These are phyloP conservation scores for Phrynocephalus forsythii DNA, from an alignment of 2,797 vertebrate genomes.

Conservation along the genomic window DNA sequence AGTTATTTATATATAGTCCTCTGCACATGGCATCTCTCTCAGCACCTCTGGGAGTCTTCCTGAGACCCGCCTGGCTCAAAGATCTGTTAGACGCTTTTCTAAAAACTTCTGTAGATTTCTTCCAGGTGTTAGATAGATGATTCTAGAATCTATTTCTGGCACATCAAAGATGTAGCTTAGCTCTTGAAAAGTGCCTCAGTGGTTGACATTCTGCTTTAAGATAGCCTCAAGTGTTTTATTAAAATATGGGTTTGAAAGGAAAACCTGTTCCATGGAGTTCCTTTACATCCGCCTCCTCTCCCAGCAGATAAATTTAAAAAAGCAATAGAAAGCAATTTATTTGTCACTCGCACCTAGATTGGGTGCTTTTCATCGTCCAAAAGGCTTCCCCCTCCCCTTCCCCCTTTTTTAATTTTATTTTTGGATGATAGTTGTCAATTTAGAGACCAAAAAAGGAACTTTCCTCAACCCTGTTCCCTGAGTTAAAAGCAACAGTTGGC, in stretches of 20 bases:
- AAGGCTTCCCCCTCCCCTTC: too few relatives aligned
- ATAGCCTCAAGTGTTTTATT: neutral
- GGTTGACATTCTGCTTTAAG: rapidly evolving
- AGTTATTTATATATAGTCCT: conserved; percentile 19
- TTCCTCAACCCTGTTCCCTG: neutral
- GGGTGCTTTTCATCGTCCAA: too few relatives aligned
- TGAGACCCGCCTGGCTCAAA: neutral
- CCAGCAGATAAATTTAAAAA: too few relatives aligned
- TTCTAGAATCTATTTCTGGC: conserved; percentile 34
- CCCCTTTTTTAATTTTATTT: too few relatives aligned
- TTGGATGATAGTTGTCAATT: neutral
- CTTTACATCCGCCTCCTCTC: too few relatives aligned
- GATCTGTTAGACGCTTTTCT: conserved; percentile 21
- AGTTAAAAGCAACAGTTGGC: neutral
- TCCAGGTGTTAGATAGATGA: conserved; percentile 20
- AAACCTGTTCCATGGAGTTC: neutral
- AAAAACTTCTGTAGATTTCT: conserved; percentile 18
- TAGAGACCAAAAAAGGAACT: neutral
- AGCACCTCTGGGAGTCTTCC: conserved; percentile 20
- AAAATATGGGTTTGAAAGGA: neutral
- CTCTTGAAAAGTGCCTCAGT: conserved; percentile 13
- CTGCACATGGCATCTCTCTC: conserved; percentile 41
- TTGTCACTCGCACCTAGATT: too few relatives aligned
- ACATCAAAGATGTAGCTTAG: neutral
- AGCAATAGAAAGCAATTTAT: too few relatives aligned